Evolutionary conservation across 2,888 invertebrate species (phyloP), one percentile per base, ranked within the genome.

Genomic region (Drosophila nr. perissopoda): DNA sequence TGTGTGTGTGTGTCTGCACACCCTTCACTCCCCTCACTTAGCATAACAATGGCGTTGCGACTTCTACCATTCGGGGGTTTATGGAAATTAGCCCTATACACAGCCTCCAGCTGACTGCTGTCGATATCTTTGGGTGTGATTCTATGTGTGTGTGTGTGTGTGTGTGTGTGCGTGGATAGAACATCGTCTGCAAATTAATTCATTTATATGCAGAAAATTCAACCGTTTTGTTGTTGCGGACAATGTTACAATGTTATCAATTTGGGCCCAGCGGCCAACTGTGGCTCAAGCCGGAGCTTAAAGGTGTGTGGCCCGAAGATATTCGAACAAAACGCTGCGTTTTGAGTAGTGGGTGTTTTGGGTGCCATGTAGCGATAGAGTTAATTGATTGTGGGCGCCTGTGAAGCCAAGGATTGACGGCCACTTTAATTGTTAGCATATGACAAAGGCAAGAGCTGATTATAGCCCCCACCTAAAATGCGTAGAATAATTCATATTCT

Each of bases 201-300:
- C 87, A 92, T 92, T 92, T 92, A 90, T 91, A 92, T 91, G 91
- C 92, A 83, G 89, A 91, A 89, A 82, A 86, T 79, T 78, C 77
- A 77, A 11, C 63, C 67, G 68, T 59, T 81, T 74, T 81, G 78
- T 77, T 83, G 76, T 63, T 72, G 75, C 66, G 63, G 61, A 53
- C 73, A 75, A 79, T 83, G 82, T 84, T 86, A 90, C 89, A 90
- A 90, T 89, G 89, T 90, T 90, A 90, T 90, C 90, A 88, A 81
- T 84, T 83, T 74, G 64, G 67, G 82, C 69, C 85, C 84, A 86
- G 83, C 81, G 86, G 83, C 88, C 48, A 54, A 74, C 62, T 66
- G 66, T 62, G 69, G 56, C 59, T 49, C 54, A 54, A 53, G 64
- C 64, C 66, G 42, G 42, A 33, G 52, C 63, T 76, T 69, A 62